Percentiles rank a stretch among this genome's conserved stretches.
phyloP scores from a whole-genome alignment of 1,140 invertebrate genomes.

The Hormaphis cornu region DNA sequence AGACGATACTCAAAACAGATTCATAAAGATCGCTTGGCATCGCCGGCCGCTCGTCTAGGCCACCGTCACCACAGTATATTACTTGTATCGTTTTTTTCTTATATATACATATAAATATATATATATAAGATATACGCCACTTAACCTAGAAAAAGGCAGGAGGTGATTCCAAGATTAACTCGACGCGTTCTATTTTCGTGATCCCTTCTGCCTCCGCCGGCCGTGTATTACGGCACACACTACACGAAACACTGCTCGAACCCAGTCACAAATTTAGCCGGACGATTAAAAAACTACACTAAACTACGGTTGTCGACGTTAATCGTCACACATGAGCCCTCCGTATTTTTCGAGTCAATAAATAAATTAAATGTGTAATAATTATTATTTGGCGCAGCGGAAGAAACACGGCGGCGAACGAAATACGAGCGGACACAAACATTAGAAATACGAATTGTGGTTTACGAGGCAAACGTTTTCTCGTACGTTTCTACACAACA shows the following conservation, averaged over 20 bases:
- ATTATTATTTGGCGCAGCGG: no score
- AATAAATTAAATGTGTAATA: no score
- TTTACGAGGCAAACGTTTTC: no score
- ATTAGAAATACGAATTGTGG: no score
- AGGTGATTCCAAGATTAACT: conserved; percentile 26
- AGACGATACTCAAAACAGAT: background rate
- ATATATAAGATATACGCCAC: conserved; percentile 9
- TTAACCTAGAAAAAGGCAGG: conserved; percentile 25
- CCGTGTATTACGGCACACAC: background rate
- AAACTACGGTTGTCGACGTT: no score
- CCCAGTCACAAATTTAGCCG: background rate
- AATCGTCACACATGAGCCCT: no score
- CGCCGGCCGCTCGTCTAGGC: background rate
- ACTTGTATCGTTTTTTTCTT: background rate
- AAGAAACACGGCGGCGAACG: no score
- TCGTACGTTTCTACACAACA: no score
- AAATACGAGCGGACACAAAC: no score
- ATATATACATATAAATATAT: no score
- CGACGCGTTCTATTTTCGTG: conserved; percentile 16
- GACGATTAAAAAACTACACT: no score
- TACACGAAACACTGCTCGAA: background rate
- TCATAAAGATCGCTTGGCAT: conserved; percentile 10
- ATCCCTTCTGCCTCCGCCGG: background rate
- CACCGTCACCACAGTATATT: background rate
- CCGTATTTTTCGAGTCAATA: no score